A percentile compares a stretch with the other conserved stretches of the same genome.
These are phyloP conservation scores for Agraylea sexmaculata DNA, from an alignment of 1,140 invertebrate species.

Conservation along the genomic window DNA sequence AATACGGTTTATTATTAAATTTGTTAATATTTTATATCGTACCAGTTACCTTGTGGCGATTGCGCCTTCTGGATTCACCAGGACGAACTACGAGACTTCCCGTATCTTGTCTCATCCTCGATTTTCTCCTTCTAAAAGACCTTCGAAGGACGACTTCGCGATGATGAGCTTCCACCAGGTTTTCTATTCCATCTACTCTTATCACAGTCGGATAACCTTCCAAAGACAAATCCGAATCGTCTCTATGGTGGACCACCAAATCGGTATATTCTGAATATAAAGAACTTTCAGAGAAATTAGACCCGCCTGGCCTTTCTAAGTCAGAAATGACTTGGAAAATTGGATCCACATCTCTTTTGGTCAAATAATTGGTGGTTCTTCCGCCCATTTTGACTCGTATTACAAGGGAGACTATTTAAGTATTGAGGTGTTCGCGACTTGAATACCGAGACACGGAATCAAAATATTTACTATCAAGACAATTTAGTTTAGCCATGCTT, in stretches of 20 bases:
- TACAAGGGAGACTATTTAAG: too few species aligned
- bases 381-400: too few species aligned
- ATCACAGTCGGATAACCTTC: neutral
- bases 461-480: too few species aligned
- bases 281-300: constrained; percentile 14
- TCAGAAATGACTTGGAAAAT: constrained; percentile 21
- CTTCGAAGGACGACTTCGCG: neutral
- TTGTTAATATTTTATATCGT: too few species aligned
- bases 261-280: constrained; percentile 4
- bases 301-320: constrained; percentile 11
- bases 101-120: too few species aligned
- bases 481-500: too few species aligned
- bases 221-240: constrained; percentile 2
- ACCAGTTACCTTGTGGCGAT: too few species aligned
- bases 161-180: neutral
- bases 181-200: neutral
- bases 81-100: too few species aligned
- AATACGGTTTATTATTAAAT: too few species aligned
- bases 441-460: too few species aligned
- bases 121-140: constrained; percentile 6
- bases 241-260: constrained; percentile 5
- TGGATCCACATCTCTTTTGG: constrained; percentile 18
- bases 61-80: too few species aligned
- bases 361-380: constrained; percentile 16
- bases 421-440: too few species aligned